These are phyloP conservation scores for Cremastobaeus sp. DNA, from an alignment of 2,888 invertebrate genomes.

Conservation along the genomic window DNA sequence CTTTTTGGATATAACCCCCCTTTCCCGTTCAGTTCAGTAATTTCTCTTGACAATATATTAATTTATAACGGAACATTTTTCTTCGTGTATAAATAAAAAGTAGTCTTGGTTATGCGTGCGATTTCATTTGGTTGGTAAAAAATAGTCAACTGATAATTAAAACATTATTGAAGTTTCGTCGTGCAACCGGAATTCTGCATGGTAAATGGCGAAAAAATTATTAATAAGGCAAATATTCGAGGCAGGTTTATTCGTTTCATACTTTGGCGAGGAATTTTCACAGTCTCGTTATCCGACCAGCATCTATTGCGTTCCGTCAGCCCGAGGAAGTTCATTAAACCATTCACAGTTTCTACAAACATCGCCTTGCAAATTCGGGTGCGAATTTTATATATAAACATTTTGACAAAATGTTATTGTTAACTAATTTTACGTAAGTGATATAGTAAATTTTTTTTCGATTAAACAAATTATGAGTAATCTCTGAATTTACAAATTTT, in stretches of 20 bases:
- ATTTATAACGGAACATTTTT: too few species aligned
- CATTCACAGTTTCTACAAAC: conserved; percentile 36
- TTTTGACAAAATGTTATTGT: conserved; percentile 30
- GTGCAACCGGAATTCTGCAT: conserved; percentile 27
- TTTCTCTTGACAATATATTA: too few species aligned
- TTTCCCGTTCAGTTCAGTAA: too few species aligned
- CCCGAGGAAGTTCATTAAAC: conserved; percentile 68
- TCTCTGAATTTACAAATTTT: too few species aligned
- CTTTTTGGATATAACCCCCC: too few species aligned
- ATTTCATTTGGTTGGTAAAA: conserved; percentile 30
- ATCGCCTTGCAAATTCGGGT: conserved; percentile 26
- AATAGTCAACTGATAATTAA: conserved; percentile 26
- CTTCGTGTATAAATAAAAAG: conserved; percentile 44
- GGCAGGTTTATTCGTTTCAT: conserved; percentile 61
- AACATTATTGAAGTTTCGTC: conserved; percentile 33
- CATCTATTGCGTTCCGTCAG: conserved; percentile 41
- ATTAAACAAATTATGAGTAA: too few species aligned
- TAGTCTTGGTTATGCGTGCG: conserved; percentile 31
- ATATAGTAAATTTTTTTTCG: too few species aligned
- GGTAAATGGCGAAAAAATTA: conserved; percentile 68
- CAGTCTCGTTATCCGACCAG: conserved; percentile 52
- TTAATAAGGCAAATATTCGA: conserved; percentile 76
- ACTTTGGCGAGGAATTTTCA: conserved; percentile 69
- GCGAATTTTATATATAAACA: conserved; percentile 15
- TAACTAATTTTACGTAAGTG: too few species aligned